Evolutionary conservation across 2,888 invertebrate species (phyloP).

Genomic region (Drosophila formosana): DNA sequence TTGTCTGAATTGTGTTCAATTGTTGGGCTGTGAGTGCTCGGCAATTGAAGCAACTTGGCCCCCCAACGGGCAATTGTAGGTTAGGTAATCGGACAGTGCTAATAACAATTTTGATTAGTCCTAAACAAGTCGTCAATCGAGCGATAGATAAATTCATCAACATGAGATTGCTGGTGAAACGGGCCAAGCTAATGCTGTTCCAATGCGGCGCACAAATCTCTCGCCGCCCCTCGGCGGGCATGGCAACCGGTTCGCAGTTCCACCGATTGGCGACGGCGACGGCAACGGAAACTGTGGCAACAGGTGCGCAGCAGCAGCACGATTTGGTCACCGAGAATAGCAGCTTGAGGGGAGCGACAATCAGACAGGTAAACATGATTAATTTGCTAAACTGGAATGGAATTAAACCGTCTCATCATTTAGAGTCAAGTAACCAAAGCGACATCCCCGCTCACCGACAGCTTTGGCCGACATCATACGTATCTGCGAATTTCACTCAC

Average conservation of each 20-base stretch:
- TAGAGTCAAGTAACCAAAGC: conserved; percentile 9
- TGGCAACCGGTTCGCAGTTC: conserved; percentile 70
- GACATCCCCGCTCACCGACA: conserved; percentile 88
- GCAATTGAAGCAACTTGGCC: conserved; percentile 23
- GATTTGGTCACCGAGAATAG: conserved; percentile 35
- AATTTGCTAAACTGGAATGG: background rate
- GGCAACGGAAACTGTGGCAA: conserved; percentile 25
- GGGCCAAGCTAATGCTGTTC: conserved; percentile 45
- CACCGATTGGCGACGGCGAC: conserved; percentile 57
- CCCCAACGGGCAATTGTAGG: conserved; percentile 38
- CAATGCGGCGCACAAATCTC: conserved; percentile 29
- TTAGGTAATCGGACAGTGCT: conserved; percentile 53
- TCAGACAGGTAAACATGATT: conserved; percentile 41
- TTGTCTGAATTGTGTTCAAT: conserved; percentile 51
- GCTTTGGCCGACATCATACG: conserved; percentile 94
- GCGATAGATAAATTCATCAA: conserved; percentile 27
- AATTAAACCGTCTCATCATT: conserved; percentile 4
- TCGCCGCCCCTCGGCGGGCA: conserved; percentile 32
- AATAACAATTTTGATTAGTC: conserved; percentile 25
- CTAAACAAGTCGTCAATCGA: background rate
- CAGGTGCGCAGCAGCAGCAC: conserved; percentile 35
- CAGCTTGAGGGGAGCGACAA: conserved; percentile 6
- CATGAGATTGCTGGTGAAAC: conserved; percentile 61
- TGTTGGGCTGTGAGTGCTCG: conserved; percentile 27
- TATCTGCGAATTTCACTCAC: conserved; percentile 98